Conservation (phyloP, 2,888 invertebrate species). For the Pyralis farinalis region DNA sequence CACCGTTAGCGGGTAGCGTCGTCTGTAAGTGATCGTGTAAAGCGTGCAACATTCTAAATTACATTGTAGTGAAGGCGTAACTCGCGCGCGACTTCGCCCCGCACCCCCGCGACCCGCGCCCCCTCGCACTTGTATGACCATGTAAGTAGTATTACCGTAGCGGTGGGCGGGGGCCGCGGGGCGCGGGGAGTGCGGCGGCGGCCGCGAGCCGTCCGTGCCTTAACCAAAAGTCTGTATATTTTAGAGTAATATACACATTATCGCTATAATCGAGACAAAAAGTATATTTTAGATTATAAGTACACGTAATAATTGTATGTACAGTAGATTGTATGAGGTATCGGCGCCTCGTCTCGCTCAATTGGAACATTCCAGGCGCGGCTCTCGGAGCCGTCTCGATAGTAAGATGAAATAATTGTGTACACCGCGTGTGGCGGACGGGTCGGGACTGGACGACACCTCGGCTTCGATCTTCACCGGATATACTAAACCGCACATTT, state of each 20-base stretch:
- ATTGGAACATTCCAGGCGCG: slow-evolving; percentile 3
- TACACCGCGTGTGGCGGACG: too few relatives aligned
- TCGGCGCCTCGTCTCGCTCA: slow-evolving; percentile 3
- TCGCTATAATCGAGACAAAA: slow-evolving; percentile 14
- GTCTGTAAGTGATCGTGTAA: slow-evolving; percentile 35
- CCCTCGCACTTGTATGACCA: background rate
- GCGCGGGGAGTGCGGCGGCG: slow-evolving; percentile 19
- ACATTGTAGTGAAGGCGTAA: slow-evolving; percentile 49
- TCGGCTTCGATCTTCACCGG: too few relatives aligned
- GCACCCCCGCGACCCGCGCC: slow-evolving; percentile 21
- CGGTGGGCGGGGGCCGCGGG: slow-evolving; percentile 17
- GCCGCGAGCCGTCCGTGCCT: slow-evolving; percentile 59
- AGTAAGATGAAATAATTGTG: too few relatives aligned
- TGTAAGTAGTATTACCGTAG: slow-evolving; percentile 6
- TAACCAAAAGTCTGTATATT: slow-evolving; percentile 55
- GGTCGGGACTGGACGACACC: too few relatives aligned
- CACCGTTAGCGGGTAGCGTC: slow-evolving; percentile 8
- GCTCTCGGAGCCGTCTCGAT: background rate
- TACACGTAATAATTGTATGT: slow-evolving; percentile 16
- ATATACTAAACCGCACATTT: too few relatives aligned
- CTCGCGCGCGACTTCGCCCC: slow-evolving; percentile 31
- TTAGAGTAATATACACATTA: slow-evolving; percentile 29
- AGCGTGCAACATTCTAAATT: slow-evolving; percentile 75
- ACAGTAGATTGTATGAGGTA: slow-evolving; percentile 13
- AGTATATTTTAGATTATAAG: slow-evolving; percentile 14